Conservation (phyloP, 1,140 invertebrate genomes). For the Helicoverpa zea region DNA sequence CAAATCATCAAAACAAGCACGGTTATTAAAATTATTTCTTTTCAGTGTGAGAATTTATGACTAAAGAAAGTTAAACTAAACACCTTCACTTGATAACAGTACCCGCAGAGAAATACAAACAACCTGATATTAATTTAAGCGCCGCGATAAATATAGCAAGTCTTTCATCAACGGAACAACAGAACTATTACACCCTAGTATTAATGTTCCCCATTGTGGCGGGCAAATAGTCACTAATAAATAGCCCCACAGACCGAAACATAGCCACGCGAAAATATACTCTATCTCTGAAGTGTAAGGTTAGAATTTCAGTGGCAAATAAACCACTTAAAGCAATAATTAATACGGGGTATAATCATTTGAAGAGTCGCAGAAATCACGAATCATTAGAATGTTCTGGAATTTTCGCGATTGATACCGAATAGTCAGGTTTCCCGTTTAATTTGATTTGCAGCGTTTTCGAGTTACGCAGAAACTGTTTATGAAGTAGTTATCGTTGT, state of each 20-base stretch:
- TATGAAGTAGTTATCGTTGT: neutral
- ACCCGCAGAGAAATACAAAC: too few species aligned
- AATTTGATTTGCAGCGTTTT: constrained; percentile 16
- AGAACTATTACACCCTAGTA: neutral
- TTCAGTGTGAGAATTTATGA: too few species aligned
- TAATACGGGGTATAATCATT: constrained; percentile 19
- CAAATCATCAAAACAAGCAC: too few species aligned
- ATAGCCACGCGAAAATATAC: neutral
- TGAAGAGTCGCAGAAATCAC: constrained; percentile 33
- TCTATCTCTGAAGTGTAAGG: neutral
- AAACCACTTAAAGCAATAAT: neutral
- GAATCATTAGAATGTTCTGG: constrained; percentile 27
- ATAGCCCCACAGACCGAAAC: neutral
- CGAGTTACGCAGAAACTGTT: constrained; percentile 3
- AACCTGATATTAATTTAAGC: too few species aligned
- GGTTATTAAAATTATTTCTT: too few species aligned
- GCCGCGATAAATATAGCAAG: neutral
- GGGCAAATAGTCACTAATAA: constrained; percentile 38
- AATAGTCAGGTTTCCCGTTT: neutral
- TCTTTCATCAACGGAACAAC: neutral
- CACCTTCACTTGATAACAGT: too few species aligned
- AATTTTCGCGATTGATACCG: constrained; percentile 2
- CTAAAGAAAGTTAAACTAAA: too few species aligned
- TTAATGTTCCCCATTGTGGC: constrained; percentile 38
- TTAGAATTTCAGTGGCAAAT: neutral